Evolutionary conservation across 2,797 vertebrate genomes (phyloP).

Genomic region (Phyllotis vaccarum): DNA sequence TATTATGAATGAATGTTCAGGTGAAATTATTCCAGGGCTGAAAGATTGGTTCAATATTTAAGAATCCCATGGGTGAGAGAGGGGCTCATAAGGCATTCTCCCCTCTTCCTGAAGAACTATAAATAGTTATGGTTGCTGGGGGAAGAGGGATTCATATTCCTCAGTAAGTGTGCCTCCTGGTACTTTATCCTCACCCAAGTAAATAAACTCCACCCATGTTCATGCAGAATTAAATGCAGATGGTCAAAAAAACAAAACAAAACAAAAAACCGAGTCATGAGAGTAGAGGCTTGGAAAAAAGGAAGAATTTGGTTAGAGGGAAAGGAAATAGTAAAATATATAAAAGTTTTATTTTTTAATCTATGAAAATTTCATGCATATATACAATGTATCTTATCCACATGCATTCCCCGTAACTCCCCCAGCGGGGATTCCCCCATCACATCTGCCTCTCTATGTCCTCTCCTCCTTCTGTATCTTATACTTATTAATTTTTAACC

Average conservation of each 20-base stretch:
- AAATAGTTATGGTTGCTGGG: not conserved
- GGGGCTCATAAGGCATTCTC: not conserved
- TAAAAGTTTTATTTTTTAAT: not conserved
- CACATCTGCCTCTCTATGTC: not conserved
- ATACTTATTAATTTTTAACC: not conserved
- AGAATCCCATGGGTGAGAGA: not conserved
- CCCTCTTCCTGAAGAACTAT: not conserved
- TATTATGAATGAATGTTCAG: not conserved
- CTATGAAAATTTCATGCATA: not conserved
- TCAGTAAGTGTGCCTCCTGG: not conserved
- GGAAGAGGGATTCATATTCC: not conserved
- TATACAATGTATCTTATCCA: not conserved
- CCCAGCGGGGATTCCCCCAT: not conserved
- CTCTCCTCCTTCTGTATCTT: not conserved
- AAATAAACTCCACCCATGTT: not conserved
- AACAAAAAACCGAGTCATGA: not conserved
- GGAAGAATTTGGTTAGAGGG: no score
- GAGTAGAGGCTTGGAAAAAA: not conserved
- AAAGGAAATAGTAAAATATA: not conserved
- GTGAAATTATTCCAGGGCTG: not conserved
- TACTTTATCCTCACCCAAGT: not conserved
- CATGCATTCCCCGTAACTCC: not conserved
- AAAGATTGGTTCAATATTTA: not conserved
- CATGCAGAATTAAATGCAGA: not conserved
- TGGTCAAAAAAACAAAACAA: not conserved